These are phyloP conservation scores for Sipha maydis DNA, from an alignment of 2,888 invertebrate genomes.

Conservation along the genomic window DNA sequence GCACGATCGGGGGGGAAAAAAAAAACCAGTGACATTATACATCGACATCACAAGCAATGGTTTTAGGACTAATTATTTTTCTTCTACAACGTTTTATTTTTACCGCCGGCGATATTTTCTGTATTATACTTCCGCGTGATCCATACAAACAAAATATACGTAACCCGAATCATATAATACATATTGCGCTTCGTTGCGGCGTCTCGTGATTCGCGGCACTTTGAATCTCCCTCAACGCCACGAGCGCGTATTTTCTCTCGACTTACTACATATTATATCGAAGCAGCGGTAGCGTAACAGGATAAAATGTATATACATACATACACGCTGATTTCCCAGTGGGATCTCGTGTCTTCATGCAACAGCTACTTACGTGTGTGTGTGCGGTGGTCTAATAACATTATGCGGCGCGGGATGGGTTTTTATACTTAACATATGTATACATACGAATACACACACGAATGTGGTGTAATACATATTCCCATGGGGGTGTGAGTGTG, in stretches of 20 bases:
- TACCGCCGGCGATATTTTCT: neutral
- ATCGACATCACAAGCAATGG: neutral
- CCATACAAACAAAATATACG: neutral
- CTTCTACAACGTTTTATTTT: neutral
- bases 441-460: neutral
- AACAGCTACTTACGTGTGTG: conserved; percentile 45
- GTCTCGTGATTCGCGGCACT: conserved; percentile 44
- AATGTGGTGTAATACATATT: conserved; percentile 4
- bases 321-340: conserved; percentile 52
- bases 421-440: conserved; percentile 20
- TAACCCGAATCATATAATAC: neutral
- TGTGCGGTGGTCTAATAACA: conserved; percentile 60
- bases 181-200: neutral
- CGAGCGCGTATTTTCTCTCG: neutral
- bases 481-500: conserved; percentile 28
- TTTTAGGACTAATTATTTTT: neutral
- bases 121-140: neutral
- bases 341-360: conserved; percentile 60
- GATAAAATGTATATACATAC: neutral
- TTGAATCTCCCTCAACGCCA: conserved; percentile 32
- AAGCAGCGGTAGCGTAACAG: neutral
- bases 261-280: neutral
- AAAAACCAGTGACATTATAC: neutral
- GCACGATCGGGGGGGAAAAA: neutral
- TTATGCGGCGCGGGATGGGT: conserved; percentile 35